A percentile compares a stretch with the other conserved stretches of the same genome.
Evolutionary conservation across 2,797 vertebrate species (phyloP).

Genomic region (Pelochelys cantorii): DNA sequence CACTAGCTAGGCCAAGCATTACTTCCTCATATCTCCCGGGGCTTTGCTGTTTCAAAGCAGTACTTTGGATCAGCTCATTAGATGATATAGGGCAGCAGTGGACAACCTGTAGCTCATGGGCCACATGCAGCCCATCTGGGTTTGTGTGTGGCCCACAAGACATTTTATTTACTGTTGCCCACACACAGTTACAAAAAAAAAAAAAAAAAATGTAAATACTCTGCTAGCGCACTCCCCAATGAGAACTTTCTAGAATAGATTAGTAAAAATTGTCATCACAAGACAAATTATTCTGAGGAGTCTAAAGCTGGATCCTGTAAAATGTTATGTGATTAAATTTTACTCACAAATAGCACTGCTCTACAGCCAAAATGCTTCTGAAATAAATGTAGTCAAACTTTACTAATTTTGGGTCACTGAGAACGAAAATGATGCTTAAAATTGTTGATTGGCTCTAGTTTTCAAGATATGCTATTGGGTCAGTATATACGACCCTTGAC

Average conservation of each 20-base stretch:
- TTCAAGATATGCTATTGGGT: too few relatives aligned
- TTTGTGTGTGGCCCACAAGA: too few relatives aligned
- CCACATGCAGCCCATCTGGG: too few relatives aligned
- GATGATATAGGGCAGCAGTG: background rate
- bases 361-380: too few relatives aligned
- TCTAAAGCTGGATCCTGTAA: background rate
- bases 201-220: conserved; percentile 57
- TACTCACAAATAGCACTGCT: background rate
- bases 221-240: conserved; percentile 25
- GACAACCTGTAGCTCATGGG: too few relatives aligned
- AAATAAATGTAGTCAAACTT: too few relatives aligned
- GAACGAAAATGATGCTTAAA: too few relatives aligned
- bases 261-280: background rate
- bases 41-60: conserved; percentile 11
- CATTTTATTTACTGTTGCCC: too few relatives aligned
- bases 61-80: background rate
- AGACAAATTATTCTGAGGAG: background rate
- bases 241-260: conserved; percentile 48
- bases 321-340: background rate
- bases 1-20: background rate
- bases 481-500: too few relatives aligned
- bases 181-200: too few relatives aligned
- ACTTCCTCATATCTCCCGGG: background rate
- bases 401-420: too few relatives aligned
- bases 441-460: too few relatives aligned